These are phyloP conservation scores for Platalea minor DNA, from an alignment of 2,797 vertebrate genomes.

Conservation along the genomic window DNA sequence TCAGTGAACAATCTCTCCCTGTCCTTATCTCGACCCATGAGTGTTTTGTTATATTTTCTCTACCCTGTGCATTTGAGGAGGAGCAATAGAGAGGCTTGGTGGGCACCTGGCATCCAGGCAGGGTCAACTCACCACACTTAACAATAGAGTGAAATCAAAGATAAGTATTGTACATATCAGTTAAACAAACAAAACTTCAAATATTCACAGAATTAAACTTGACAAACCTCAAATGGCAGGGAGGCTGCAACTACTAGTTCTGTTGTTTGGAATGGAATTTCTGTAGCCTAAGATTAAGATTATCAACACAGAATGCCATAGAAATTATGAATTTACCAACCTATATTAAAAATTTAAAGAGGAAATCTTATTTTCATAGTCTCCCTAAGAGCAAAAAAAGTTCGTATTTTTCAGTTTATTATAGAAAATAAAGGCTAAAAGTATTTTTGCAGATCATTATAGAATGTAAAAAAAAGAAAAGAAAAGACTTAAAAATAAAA, in stretches of 20 bases:
- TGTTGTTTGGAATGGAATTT: neutral
- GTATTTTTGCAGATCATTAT: neutral
- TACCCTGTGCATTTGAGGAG: neutral
- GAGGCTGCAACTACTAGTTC: neutral
- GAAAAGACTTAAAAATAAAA: neutral
- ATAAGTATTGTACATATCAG: neutral
- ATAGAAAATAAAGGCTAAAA: neutral
- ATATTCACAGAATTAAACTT: neutral
- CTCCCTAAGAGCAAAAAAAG: accelerated
- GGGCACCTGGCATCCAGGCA: neutral
- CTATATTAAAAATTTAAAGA: neutral
- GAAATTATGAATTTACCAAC: neutral
- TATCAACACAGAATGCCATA: neutral
- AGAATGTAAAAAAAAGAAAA: neutral
- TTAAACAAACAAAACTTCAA: neutral
- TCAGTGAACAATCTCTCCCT: neutral
- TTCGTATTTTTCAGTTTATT: neutral
- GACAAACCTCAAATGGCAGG: neutral
- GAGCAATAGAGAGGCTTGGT: neutral
- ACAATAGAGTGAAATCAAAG: neutral
- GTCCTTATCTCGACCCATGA: neutral
- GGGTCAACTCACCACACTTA: neutral
- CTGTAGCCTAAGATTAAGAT: neutral
- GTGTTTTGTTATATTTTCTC: neutral
- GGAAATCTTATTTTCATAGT: neutral